Evolutionary conservation across 2,113 vertebrate genomes (phyloP).

Genomic region (Lutjanus erythropterus): DNA sequence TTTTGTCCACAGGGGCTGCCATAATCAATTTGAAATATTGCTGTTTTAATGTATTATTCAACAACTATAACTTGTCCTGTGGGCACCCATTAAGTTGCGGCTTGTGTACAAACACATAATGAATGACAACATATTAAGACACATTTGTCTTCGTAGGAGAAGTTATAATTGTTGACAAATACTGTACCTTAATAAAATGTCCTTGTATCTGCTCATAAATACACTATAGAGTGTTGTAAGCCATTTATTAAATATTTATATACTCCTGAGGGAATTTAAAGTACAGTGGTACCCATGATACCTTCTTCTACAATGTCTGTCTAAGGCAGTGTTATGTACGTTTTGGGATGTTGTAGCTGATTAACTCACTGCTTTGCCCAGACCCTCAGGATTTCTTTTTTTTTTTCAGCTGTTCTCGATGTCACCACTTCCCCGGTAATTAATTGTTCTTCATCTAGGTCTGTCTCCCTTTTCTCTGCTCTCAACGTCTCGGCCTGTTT

Average conservation of each 20-base stretch:
- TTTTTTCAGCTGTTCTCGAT: slow-evolving; percentile 35
- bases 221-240: background rate
- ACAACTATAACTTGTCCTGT: background rate
- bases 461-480: slow-evolving; percentile 37
- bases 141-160: background rate
- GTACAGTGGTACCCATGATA: background rate
- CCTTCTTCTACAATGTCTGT: background rate
- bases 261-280: background rate
- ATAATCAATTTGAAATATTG: no score
- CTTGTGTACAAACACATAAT: background rate
- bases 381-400: slow-evolving; percentile 43
- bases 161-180: background rate
- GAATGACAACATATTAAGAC: background rate
- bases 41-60: no score
- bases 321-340: background rate
- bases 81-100: background rate
- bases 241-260: background rate
- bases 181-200: background rate
- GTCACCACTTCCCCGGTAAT: slow-evolving; percentile 61
- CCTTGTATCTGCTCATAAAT: background rate
- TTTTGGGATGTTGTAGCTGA: slow-evolving; percentile 30
- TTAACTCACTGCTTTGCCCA: slow-evolving; percentile 42
- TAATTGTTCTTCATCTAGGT: slow-evolving; percentile 62
- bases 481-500: slow-evolving; percentile 52
- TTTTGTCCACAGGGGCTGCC: no score